phyloP scores from a whole-genome alignment of 2,797 vertebrate genomes.

The Dendrocincla tyrannina region DNA sequence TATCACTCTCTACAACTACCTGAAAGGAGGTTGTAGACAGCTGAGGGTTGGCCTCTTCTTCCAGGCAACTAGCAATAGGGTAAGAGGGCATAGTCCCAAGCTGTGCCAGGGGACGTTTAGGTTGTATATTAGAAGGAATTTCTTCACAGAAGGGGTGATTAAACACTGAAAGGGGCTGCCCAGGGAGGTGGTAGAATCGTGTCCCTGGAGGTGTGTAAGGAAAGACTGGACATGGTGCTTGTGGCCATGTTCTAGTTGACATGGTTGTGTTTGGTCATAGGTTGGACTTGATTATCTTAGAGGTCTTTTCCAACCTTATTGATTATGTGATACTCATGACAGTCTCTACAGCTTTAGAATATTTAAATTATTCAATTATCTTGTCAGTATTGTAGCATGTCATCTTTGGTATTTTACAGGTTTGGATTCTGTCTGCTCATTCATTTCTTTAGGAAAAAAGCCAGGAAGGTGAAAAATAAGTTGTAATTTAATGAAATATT shows the following conservation, averaged over 20 bases:
- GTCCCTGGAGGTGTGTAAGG: not conserved
- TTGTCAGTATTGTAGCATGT: not conserved
- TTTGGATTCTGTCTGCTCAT: not conserved
- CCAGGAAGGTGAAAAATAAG: not conserved
- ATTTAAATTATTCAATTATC: not conserved
- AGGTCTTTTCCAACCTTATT: not conserved
- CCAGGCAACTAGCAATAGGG: not conserved
- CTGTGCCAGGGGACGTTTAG: not conserved
- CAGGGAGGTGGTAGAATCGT: not conserved
- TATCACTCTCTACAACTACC: not conserved
- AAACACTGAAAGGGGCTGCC: not conserved
- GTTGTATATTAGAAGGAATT: not conserved
- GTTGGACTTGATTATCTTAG: not conserved
- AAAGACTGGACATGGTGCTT: not conserved
- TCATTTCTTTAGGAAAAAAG: not conserved
- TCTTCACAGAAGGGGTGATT: not conserved
- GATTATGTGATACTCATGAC: not conserved
- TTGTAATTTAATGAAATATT: not conserved
- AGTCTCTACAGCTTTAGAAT: not conserved
- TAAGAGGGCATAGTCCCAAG: not conserved
- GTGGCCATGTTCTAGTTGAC: not conserved
- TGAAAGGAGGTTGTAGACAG: not conserved
- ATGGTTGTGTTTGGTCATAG: not conserved
- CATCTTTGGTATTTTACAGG: not conserved
- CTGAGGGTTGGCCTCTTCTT: not conserved